Evolutionary conservation across 2,797 vertebrate species (phyloP).

Genomic region (Harpagifer antarcticus): DNA sequence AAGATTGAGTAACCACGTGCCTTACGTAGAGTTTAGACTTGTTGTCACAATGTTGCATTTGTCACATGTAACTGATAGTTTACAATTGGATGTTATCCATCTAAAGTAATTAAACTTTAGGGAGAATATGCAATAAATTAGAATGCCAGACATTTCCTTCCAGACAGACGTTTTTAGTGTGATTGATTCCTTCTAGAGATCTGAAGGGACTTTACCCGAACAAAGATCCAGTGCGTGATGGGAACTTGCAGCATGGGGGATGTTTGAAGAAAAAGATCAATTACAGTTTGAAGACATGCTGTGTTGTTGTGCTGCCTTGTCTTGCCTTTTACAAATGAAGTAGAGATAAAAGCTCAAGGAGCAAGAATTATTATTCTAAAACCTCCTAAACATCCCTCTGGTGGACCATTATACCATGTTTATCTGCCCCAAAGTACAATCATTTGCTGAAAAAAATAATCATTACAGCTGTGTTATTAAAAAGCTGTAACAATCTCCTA

Average conservation of each 20-base stretch:
- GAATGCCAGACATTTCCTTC: slow-evolving; percentile 17
- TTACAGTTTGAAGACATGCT: slow-evolving; percentile 59
- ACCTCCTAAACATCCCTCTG: slow-evolving; percentile 36
- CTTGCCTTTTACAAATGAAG: slow-evolving; percentile 57
- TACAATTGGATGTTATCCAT: slow-evolving; percentile 31
- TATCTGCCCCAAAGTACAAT: slow-evolving; percentile 5
- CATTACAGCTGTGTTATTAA: background rate
- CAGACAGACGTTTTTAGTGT: slow-evolving; percentile 45
- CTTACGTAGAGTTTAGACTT: slow-evolving; percentile 26
- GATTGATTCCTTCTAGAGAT: slow-evolving; percentile 52
- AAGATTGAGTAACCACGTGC: slow-evolving; percentile 49
- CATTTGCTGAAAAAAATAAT: background rate
- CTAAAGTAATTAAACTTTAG: slow-evolving; percentile 41
- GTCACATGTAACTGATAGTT: slow-evolving; percentile 30
- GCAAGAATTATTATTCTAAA: slow-evolving; percentile 27
- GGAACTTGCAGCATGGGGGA: slow-evolving; percentile 61
- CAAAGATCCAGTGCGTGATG: slow-evolving; percentile 64
- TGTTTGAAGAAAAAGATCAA: slow-evolving; percentile 63
- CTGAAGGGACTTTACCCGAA: slow-evolving; percentile 49
- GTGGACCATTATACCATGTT: slow-evolving; percentile 46
- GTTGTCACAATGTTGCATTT: slow-evolving; percentile 33
- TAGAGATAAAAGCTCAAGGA: slow-evolving; percentile 63
- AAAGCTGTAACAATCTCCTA: slow-evolving; percentile 13
- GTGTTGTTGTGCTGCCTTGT: slow-evolving; percentile 62
- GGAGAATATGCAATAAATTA: slow-evolving; percentile 29